These are phyloP conservation scores for Anarrhichthys ocellatus DNA, from an alignment of 2,113 vertebrate genomes.

Conservation along the genomic window DNA sequence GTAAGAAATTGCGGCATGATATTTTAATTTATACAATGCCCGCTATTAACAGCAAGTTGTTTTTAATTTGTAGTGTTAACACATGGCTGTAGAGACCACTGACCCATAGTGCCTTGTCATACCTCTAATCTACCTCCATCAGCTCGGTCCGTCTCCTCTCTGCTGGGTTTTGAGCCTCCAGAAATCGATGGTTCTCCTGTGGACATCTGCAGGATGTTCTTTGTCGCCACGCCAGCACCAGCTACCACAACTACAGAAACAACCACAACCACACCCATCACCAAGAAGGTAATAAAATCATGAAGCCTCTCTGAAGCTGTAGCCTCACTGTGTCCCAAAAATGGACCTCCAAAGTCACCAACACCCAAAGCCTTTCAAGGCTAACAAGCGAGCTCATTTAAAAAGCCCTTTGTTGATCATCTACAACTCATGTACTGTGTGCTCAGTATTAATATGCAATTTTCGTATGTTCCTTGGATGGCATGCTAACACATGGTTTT, in stretches of 20 bases:
- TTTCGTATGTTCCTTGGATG: no score
- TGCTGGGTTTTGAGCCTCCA: constrained; percentile 25
- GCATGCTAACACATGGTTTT: no score
- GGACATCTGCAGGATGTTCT: constrained; percentile 39
- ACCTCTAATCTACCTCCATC: neutral
- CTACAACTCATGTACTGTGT: no score
- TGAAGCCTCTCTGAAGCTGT: neutral
- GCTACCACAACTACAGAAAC: neutral
- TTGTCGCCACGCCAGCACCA: neutral
- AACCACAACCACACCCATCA: neutral
- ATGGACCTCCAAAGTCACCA: neutral
- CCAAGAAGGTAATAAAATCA: constrained; percentile 21
- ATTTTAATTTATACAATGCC: no score
- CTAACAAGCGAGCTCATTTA: neutral
- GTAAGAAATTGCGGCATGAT: no score
- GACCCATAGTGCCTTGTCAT: neutral
- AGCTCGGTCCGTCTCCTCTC: constrained; percentile 1
- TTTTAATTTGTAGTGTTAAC: neutral
- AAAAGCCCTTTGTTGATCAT: neutral
- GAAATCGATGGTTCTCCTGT: constrained; percentile 67
- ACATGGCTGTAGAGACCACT: neutral
- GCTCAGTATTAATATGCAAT: no score
- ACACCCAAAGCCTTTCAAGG: neutral
- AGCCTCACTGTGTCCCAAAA: neutral
- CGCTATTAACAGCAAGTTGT: no score